phyloP scores from a whole-genome alignment of 2,113 vertebrate genomes.

The Chloropsis cyanopogon region DNA sequence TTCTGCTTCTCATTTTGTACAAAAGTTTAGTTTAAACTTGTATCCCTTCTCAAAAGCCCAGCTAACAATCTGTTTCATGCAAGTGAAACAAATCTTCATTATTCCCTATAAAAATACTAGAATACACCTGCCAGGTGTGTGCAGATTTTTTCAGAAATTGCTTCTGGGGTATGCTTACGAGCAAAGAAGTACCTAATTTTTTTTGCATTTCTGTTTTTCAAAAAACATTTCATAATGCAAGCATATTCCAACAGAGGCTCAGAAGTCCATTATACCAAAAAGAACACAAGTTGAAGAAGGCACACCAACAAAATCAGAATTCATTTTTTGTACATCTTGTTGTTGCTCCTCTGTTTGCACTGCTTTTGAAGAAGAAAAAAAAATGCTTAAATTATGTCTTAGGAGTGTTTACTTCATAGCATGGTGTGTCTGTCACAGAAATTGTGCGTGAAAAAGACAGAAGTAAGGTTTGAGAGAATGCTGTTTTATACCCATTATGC shows the following conservation, averaged over 20 bases:
- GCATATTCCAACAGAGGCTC: neutral
- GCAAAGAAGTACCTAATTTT: neutral
- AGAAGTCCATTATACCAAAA: neutral
- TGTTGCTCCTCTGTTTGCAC: fast-evolving
- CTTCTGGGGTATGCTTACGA: neutral
- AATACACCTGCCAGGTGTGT: neutral
- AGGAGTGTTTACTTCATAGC: neutral
- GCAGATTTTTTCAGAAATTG: neutral
- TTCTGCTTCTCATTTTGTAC: neutral
- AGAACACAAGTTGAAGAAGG: neutral
- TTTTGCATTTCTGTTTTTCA: neutral
- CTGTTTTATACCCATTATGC: neutral
- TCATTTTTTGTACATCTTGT: neutral
- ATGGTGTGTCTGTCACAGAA: neutral
- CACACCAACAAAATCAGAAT: neutral
- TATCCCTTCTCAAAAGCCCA: neutral
- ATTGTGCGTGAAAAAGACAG: neutral
- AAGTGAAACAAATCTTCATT: neutral
- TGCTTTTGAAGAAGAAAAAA: neutral
- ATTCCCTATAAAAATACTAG: neutral
- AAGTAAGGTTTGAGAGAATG: neutral
- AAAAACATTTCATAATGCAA: neutral
- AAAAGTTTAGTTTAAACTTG: neutral
- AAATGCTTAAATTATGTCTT: neutral
- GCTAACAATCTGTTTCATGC: neutral